Evolutionary conservation across 2,113 vertebrate species (phyloP).

Genomic region (Aegithalos caudatus): DNA sequence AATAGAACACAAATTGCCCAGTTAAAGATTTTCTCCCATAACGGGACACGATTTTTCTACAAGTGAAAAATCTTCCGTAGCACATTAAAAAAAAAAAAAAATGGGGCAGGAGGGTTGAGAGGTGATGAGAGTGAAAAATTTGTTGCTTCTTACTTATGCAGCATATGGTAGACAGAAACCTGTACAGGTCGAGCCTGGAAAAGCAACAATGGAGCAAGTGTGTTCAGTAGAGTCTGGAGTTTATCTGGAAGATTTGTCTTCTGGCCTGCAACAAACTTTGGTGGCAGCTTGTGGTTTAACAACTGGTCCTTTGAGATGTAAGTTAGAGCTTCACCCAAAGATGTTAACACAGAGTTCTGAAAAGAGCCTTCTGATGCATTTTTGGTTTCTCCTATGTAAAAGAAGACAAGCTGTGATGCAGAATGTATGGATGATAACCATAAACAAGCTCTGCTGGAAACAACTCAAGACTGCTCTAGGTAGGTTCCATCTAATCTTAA

Average conservation of each 20-base stretch:
- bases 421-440: background rate
- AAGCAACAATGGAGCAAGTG: constrained; percentile 84
- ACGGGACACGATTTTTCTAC: background rate
- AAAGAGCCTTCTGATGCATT: constrained; percentile 66
- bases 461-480: background rate
- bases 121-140: background rate
- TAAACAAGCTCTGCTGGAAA: background rate
- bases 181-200: constrained; percentile 88
- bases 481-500: background rate
- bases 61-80: background rate
- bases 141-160: constrained; percentile 85
- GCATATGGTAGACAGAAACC: constrained; percentile 82
- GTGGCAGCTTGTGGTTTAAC: constrained; percentile 82
- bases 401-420: background rate
- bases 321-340: constrained; percentile 83
- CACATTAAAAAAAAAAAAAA: background rate
- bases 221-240: constrained; percentile 90
- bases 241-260: constrained; percentile 86
- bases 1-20: background rate
- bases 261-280: constrained; percentile 83
- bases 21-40: background rate
- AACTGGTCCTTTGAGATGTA: constrained; percentile 85
- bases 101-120: background rate
- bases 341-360: constrained; percentile 77
- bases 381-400: constrained; percentile 66